Percentiles rank a stretch among this genome's conserved stretches.
These are phyloP conservation scores for Ptychoptera contaminata DNA, from an alignment of 2,888 invertebrate species.

Conservation along the genomic window DNA sequence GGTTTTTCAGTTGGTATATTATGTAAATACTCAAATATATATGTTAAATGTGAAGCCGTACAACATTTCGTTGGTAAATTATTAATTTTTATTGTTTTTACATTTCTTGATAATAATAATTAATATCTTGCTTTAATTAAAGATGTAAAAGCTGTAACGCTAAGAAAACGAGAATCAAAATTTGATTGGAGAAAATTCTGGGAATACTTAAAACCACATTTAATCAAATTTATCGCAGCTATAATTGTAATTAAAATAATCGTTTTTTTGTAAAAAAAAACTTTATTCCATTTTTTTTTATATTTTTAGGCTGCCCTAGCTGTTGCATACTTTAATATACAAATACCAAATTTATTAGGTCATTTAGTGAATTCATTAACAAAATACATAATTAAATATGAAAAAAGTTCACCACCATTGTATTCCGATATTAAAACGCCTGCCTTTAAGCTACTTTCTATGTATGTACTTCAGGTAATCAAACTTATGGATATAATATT, in stretches of 20 bases:
- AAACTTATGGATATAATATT: slow-evolving; percentile 3
- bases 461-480: slow-evolving; percentile 25
- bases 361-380: slow-evolving; percentile 65
- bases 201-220: slow-evolving; percentile 56
- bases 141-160: too few species aligned
- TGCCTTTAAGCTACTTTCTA: slow-evolving; percentile 23
- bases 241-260: slow-evolving; percentile 40
- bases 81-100: too few species aligned
- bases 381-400: slow-evolving; percentile 34
- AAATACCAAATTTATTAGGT: slow-evolving; percentile 74
- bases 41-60: too few species aligned
- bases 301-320: slow-evolving; percentile 64
- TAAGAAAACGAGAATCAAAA: slow-evolving; percentile 31
- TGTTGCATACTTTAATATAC: slow-evolving; percentile 76
- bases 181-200: slow-evolving; percentile 71
- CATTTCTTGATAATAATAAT: too few species aligned
- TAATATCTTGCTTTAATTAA: too few species aligned
- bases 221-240: slow-evolving; percentile 60
- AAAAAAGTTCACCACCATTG: slow-evolving; percentile 27
- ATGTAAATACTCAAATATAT: too few species aligned
- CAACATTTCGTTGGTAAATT: too few species aligned
- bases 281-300: slow-evolving; percentile 6
- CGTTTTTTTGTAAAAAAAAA: neutral
- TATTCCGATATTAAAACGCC: slow-evolving; percentile 25
- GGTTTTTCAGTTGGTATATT: too few species aligned